Conservation (phyloP, 1,140 invertebrate species). For the Caenorhabditis brenneri region DNA sequence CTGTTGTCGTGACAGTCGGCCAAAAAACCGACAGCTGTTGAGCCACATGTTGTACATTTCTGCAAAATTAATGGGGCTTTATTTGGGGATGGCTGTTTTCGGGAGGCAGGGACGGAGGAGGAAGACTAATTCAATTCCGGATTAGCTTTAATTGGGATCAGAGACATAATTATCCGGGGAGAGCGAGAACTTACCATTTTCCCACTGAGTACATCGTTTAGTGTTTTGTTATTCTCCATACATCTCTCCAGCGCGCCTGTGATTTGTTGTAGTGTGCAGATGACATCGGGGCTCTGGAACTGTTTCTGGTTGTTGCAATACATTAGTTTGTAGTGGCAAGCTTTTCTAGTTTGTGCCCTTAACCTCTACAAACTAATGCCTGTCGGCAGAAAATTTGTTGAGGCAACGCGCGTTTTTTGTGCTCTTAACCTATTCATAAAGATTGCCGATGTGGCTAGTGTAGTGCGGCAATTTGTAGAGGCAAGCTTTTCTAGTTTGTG, state of each 20-base stretch:
- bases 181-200: slow-evolving; percentile 24
- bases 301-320: not conserved
- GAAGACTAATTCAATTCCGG: not conserved
- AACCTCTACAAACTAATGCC: not conserved
- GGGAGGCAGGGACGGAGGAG: not conserved
- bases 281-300: not conserved
- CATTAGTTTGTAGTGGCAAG: too few relatives aligned
- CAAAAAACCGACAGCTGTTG: slow-evolving; percentile 18
- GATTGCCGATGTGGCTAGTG: too few relatives aligned
- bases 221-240: not conserved
- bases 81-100: not conserved
- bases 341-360: too few relatives aligned
- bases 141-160: too few relatives aligned
- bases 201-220: slow-evolving; percentile 17
- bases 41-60: slow-evolving; percentile 40
- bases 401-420: too few relatives aligned
- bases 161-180: too few relatives aligned
- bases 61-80: not conserved
- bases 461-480: too few relatives aligned
- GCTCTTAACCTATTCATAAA: too few relatives aligned
- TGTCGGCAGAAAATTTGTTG: too few relatives aligned
- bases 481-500: too few relatives aligned
- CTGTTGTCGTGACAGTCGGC: slow-evolving; percentile 32
- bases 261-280: not conserved
- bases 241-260: slow-evolving; percentile 4